Base-by-base conservation (phyloP, 2,888 invertebrate genomes). In the Pelosia muscerda region DNA sequence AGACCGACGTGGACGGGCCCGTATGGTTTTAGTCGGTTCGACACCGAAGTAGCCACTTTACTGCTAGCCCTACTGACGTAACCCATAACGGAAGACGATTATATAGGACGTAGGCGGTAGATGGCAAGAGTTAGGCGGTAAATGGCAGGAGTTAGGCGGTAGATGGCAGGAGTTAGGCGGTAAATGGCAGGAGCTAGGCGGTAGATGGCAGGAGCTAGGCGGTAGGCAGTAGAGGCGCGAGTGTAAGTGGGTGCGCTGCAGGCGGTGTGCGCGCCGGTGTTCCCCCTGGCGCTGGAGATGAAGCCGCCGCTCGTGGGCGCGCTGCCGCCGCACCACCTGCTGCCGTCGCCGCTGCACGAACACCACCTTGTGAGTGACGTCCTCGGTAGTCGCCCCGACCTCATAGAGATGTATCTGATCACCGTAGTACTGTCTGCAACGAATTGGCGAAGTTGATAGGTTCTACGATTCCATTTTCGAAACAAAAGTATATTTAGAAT, bases 311-410 rank as follows among this genome's bases (percentile, higher is more conserved):
- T 94, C 61, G 94, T 91, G 88, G 93, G 92, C 88, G 94, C 95
- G 78, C 90, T 95, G 89, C 94, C 95, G 79, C 95, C 95, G 84
- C 93, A 90, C 85, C 95, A 95, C 85, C 90, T 95, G 93, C 93
- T 95, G 95, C 95, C 93, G 95, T 95, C 93, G 93, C 94, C 95
- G 95, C 95, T 95, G 89, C 96, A 95, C 95, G 96, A 95, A 86
- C 96, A 96, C 95, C 96, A 96, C 95, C 96, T 93, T 86, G 95
- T 95, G 95, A 95, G 95, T 92, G 78, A 66, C 56, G 49, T 34
- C 63, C 88, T 73, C 69, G 75, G 10, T 42, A 15, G 15, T 6
- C 70, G 76, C 78, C 26, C 38, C 10, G 61, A 15, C 63, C 65
- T 57, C 69, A 61, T 66, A 65, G 73, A 72, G 64, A 72, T n/a